Evolutionary conservation across 2,797 vertebrate genomes (phyloP), one percentile per base, ranked within the genome.

Genomic region (Oryzias dopingdopingensis): DNA sequence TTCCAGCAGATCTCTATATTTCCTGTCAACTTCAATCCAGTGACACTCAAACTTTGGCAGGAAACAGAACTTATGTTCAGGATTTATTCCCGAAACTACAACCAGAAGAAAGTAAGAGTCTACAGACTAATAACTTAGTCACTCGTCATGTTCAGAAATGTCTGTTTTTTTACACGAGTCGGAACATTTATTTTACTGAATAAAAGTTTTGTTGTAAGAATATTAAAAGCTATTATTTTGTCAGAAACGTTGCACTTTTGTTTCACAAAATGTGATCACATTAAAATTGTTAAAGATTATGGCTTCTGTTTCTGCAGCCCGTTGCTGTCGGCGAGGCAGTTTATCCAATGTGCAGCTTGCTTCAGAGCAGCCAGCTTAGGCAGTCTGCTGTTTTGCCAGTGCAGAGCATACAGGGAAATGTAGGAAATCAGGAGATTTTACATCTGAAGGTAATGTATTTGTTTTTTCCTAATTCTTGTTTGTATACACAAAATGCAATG

Each of bases 1-100:
- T 99, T 98, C 81, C 91, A 94, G 16, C 95, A 96, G 51, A 85
- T 69, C 1, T 92, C 81, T 59, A 85, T 93, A 70, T 97, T 97
- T 91, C 94, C 96, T 6, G 73, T 97, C 49, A 76, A 61, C 20
- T 92, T 98, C 8, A 84, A 52, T 76, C 85, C 80, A 22, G 20
- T 59, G 0, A 79, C 92, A 80, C 68, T 95, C 45, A 77, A 93
- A 70, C 89, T 90, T 49, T 98, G 95, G 96, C 94, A 90, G 92
- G 81, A 81, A 76, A 91, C 90, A 44, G 85, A 92, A 59, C 87
- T 99, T 29, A 77, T 71, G 52, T 98, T 99, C 69, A 94, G 88
- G 70, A 88, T 99, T 84, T 95, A 92, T 76, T 81, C 86, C 64
- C 92, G 92, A 56, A 95, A 88, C 70, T 86, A 51, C 23, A 79